These are phyloP conservation scores for Chydorus sphaericus DNA, from an alignment of 2,888 invertebrate genomes.

Conservation along the genomic window DNA sequence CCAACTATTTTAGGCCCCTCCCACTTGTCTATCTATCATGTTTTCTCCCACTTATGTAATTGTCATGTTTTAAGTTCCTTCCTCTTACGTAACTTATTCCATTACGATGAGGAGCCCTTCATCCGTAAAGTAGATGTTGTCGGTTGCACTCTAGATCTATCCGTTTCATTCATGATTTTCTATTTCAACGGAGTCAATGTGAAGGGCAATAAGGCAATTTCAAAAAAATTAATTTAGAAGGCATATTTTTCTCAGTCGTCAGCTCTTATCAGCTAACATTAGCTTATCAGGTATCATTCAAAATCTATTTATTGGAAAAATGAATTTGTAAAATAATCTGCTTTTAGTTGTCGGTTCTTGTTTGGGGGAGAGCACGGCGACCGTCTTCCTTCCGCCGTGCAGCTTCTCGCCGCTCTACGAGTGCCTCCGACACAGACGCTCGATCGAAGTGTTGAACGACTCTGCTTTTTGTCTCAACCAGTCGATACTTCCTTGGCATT, in stretches of 20 bases:
- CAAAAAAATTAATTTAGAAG: conserved; percentile 89
- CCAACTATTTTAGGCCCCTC: too few relatives aligned
- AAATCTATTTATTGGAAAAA: background rate
- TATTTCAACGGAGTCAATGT: conserved; percentile 83
- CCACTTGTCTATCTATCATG: too few relatives aligned
- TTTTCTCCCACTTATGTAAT: too few relatives aligned
- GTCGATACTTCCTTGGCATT: conserved; percentile 75
- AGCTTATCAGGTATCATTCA: conserved; percentile 64
- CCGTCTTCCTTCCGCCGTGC: conserved; percentile 81
- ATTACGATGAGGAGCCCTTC: too few relatives aligned
- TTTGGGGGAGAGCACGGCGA: conserved; percentile 94
- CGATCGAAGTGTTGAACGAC: conserved; percentile 76
- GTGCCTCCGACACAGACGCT: conserved; percentile 83
- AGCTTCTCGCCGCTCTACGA: conserved; percentile 93
- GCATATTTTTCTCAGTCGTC: conserved; percentile 97
- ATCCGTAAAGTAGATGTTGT: conserved; percentile 90
- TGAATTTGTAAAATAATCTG: background rate
- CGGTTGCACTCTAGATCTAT: conserved; percentile 82
- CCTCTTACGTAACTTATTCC: too few relatives aligned
- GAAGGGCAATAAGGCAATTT: conserved; percentile 78
- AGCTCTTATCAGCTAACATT: conserved; percentile 96
- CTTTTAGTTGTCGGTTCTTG: conserved; percentile 76
- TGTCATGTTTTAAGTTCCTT: too few relatives aligned
- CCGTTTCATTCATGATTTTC: conserved; percentile 86
- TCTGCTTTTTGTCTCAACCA: conserved; percentile 85